Evolutionary conservation across 2,888 invertebrate species (phyloP).

Genomic region (Drosophila nigritarsus): DNA sequence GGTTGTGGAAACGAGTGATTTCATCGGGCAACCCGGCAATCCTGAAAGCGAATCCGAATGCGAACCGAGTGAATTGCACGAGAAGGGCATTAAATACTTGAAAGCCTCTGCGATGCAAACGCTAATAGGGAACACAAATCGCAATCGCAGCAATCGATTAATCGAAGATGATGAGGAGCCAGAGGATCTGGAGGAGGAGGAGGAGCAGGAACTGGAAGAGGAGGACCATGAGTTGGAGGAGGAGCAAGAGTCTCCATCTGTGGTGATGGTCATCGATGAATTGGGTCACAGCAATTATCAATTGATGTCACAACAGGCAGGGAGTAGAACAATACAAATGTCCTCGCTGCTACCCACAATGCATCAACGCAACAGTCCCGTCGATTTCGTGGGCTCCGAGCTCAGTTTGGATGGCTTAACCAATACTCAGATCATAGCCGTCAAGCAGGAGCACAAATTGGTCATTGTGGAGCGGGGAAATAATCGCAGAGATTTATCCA

Average conservation of each 20-base stretch:
- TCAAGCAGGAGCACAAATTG: conserved; percentile 82
- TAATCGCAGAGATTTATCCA: conserved; percentile 5
- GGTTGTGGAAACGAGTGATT: conserved; percentile 83
- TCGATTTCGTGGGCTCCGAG: conserved; percentile 75
- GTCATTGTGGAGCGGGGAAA: conserved; percentile 57
- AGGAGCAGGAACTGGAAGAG: conserved; percentile 10
- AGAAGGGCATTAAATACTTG: conserved; percentile 22
- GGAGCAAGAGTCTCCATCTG: conserved; percentile 67
- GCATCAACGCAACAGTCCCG: conserved; percentile 69
- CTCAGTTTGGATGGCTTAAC: conserved; percentile 77
- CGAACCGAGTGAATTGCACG: conserved; percentile 14
- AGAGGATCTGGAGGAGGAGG: conserved; percentile 1
- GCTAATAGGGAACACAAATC: conserved; percentile 31
- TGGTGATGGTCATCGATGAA: conserved; percentile 83
- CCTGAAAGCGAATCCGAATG: conserved; percentile 36
- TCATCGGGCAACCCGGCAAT: conserved; percentile 38
- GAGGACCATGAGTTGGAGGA: conserved; percentile 27
- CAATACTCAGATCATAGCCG: conserved; percentile 59
- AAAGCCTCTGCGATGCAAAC: conserved; percentile 29
- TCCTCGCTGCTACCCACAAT: conserved; percentile 41
- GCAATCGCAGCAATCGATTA: background rate
- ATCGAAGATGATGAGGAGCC: background rate
- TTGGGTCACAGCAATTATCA: conserved; percentile 68
- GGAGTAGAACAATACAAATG: conserved; percentile 44
- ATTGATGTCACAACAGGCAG: conserved; percentile 58